Evolutionary conservation across 37 sponge, comb jelly and placozoan species (phyloP).

Genomic region (Axinella damicornis): DNA sequence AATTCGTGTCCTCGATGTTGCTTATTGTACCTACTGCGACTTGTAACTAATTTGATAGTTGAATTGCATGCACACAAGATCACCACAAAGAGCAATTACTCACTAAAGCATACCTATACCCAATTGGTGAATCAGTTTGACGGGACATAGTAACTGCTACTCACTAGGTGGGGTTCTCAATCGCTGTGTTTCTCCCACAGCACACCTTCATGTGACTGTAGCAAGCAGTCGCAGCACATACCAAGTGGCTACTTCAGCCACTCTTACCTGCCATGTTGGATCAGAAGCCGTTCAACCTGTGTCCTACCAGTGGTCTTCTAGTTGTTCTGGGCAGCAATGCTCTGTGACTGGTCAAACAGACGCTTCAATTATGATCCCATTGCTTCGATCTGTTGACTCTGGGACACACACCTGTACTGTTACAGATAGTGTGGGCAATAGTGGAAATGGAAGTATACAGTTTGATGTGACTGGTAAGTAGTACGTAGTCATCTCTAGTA

Average conservation of each 20-base stretch:
- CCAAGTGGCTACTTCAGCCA: slow-evolving; percentile 6
- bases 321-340: slow-evolving; percentile 18
- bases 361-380: neutral
- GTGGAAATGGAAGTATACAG: slow-evolving; percentile 16
- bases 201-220: too few species aligned
- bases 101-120: too few species aligned
- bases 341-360: neutral
- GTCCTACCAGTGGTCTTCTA: slow-evolving; percentile 7
- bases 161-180: too few species aligned
- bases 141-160: too few species aligned
- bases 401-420: slow-evolving; percentile 32
- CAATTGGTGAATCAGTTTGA: too few species aligned
- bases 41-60: too few species aligned
- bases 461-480: slow-evolving; percentile 5
- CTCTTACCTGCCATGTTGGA: slow-evolving; percentile 4
- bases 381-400: slow-evolving; percentile 19
- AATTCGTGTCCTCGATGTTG: too few species aligned
- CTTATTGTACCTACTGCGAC: too few species aligned
- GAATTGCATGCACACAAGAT: too few species aligned
- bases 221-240: neutral
- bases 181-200: too few species aligned
- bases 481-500: too few species aligned
- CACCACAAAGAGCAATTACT: too few species aligned
- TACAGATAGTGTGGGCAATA: slow-evolving; percentile 2
- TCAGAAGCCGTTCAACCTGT: slow-evolving; percentile 2